phyloP scores from a whole-genome alignment of 2,113 vertebrate genomes.

The Cheilinus undulatus region DNA sequence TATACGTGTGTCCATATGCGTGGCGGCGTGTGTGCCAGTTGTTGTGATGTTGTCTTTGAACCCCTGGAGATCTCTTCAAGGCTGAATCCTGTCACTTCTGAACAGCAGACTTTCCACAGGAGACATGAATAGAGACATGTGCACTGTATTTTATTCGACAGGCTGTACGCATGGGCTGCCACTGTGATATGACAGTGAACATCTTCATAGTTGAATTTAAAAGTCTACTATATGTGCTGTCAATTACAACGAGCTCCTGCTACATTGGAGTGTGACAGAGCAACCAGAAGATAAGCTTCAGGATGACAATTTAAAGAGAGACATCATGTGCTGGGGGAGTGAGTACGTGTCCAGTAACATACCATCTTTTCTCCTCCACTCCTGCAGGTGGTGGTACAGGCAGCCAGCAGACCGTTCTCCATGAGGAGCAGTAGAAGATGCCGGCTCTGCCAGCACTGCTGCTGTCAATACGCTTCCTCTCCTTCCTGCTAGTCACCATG shows the following conservation, averaged over 20 bases:
- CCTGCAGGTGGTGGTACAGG: constrained; percentile 90
- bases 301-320: constrained; percentile 31
- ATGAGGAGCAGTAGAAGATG: constrained; percentile 99
- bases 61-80: constrained; percentile 58
- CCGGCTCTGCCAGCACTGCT: constrained; percentile 95
- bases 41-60: constrained; percentile 55
- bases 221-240: constrained; percentile 40
- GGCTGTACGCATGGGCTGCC: constrained; percentile 46
- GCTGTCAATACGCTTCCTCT: constrained; percentile 88
- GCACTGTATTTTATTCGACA: constrained; percentile 45
- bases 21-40: constrained; percentile 7
- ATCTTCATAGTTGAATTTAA: constrained; percentile 44
- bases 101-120: constrained; percentile 48
- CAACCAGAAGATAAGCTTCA: constrained; percentile 29
- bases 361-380: constrained; percentile 53
- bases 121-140: constrained; percentile 45
- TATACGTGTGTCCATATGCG: constrained; percentile 2
- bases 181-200: constrained; percentile 61
- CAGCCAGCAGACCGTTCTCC: constrained; percentile 94
- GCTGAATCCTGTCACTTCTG: constrained; percentile 63
- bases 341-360: constrained; percentile 28
- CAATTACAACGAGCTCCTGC: constrained; percentile 24
- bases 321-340: not conserved
- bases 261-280: constrained; percentile 17
- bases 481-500: constrained; percentile 86